Base-by-base conservation (phyloP, 2,113 vertebrate genomes). In the Chionodraco myersi region DNA sequence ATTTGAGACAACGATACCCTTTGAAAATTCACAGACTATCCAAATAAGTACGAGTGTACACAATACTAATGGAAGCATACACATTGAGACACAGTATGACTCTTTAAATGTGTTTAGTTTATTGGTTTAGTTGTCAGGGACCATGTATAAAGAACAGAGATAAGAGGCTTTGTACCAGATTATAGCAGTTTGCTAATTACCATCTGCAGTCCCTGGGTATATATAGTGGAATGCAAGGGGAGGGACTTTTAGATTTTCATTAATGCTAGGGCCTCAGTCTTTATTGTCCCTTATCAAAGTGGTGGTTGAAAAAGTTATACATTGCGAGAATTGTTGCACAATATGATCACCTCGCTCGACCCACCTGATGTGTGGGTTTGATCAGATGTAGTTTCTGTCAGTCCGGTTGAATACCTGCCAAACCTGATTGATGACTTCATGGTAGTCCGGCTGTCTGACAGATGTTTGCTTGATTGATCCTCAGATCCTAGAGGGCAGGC, bases 401-500 rank as follows among this genome's bases (percentile, higher is more conserved):
- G 54, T 85, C 14, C 12, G 9, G 60, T 57, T 51, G 45, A 72
- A 53, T 48, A 74, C 66, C 56, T 60, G 71, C 45, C 45, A 51
- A 64, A 81, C 82, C 79, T 56, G 82, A 80, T 18, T 9, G 21
- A 71, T 52, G 13, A 75, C 70, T 56, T 76, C 11, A 52, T 23
- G 34, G 66, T 7, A 0, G 52, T 56, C 36, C 1, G 16, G 5
- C 36, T 59, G 26, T 59, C 15, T 3, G 18, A 65, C 6, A 0
- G 16, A 72, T 57, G 45, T 64, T 65, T 83, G 53, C 61, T 64
- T 58, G 9, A 82, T 72, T 75, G 53, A 68, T 82, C 36, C 45
- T 23, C 57, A 90, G 90, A 82, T 77, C 67, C 72, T 63, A 47
- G 48, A 16, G 36, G 2, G 52, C 74, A 15, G 45, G 48, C 80